Evolutionary conservation across 2,797 vertebrate genomes (phyloP).

Genomic region (Coilia nasus): DNA sequence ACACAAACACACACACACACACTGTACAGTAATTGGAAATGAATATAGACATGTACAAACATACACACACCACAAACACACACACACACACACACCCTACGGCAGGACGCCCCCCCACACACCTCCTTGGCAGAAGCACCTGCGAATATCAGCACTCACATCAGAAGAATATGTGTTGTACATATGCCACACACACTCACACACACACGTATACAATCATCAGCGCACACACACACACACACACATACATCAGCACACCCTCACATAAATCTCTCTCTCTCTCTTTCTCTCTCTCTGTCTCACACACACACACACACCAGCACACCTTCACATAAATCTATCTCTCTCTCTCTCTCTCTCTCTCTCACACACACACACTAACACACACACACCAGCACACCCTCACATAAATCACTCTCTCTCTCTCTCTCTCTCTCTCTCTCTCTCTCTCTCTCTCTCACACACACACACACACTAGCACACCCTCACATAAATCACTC

Average conservation of each 20-base stretch:
- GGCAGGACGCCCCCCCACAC: background rate
- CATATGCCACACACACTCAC: background rate
- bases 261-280: background rate
- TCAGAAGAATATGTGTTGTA: background rate
- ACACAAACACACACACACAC: too few relatives aligned
- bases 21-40: too few relatives aligned
- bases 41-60: too few relatives aligned
- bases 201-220: background rate
- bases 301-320: background rate
- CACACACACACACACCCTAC: background rate
- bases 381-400: background rate
- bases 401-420: constrained; percentile 2
- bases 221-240: background rate
- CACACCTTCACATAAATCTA: background rate
- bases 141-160: background rate
- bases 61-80: background rate
- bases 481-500: constrained; percentile 8
- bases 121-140: background rate
- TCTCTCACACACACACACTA: background rate
- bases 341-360: too few relatives aligned
- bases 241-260: background rate
- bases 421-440: too few relatives aligned
- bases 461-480: background rate
- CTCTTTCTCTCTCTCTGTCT: too few relatives aligned
- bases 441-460: too few relatives aligned